These are phyloP conservation scores for Nixonia krombeini DNA, from an alignment of 1,140 invertebrate genomes.

Conservation along the genomic window DNA sequence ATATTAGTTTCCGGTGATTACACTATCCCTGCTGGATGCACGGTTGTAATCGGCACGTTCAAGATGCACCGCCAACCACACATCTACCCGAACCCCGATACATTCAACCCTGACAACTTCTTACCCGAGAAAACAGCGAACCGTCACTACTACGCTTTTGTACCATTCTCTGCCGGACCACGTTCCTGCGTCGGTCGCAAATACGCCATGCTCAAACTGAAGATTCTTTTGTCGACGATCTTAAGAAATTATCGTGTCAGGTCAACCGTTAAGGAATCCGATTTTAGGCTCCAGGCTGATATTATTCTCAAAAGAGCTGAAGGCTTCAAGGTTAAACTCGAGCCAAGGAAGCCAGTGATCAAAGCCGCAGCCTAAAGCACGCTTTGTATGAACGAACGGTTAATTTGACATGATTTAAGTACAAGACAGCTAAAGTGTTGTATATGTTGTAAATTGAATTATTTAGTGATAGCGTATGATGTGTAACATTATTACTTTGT, in stretches of 20 bases:
- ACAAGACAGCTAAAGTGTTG: conserved; percentile 25
- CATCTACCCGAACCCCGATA: conserved; percentile 82
- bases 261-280: conserved; percentile 78
- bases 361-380: conserved; percentile 52
- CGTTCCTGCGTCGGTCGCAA: conserved; percentile 90
- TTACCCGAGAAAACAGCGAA: conserved; percentile 81
- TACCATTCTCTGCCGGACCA: conserved; percentile 89
- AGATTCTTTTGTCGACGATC: conserved; percentile 88
- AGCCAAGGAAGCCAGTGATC: conserved; percentile 74
- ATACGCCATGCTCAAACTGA: conserved; percentile 90
- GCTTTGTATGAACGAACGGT: too few species aligned
- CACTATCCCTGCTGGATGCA: conserved; percentile 76
- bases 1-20: conserved; percentile 71
- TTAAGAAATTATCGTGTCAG: conserved; percentile 84
- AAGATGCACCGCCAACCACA: conserved; percentile 80
- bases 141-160: conserved; percentile 87
- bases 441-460: conserved; percentile 60
- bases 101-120: conserved; percentile 90
- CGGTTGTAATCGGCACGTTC: conserved; percentile 77
- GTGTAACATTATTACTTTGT: conserved; percentile 43
- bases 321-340: conserved; percentile 80
- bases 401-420: conserved; percentile 2
- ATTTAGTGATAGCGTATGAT: conserved; percentile 39
- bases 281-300: conserved; percentile 84
- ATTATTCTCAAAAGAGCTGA: conserved; percentile 87